A percentile compares a stretch with the other conserved stretches of the same genome.
phyloP scores from a whole-genome alignment of 2,113 vertebrate genomes.

The Rhodinocichla rosea region DNA sequence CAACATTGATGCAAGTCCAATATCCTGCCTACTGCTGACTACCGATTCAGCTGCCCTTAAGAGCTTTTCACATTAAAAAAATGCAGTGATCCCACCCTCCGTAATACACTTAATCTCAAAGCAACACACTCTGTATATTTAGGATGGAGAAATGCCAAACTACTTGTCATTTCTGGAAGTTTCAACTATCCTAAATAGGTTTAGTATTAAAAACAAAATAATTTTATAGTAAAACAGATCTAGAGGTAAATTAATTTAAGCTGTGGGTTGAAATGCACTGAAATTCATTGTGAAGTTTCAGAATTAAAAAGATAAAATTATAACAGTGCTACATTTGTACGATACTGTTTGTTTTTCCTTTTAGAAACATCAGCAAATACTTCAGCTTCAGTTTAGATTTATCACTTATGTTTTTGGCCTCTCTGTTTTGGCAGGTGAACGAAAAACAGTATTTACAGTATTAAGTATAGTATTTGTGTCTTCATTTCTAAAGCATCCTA shows the following conservation, averaged over 20 bases:
- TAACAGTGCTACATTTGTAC: not conserved
- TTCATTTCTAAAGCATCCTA: not conserved
- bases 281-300: not conserved
- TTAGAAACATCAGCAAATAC: not conserved
- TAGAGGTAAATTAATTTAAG: not conserved
- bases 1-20: not conserved
- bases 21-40: not conserved
- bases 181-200: not conserved
- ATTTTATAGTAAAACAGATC: not conserved
- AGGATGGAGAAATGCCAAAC: not conserved
- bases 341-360: not conserved
- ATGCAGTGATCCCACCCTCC: not conserved
- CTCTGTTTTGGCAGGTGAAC: not conserved
- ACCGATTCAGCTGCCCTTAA: not conserved
- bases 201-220: not conserved
- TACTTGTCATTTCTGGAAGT: not conserved
- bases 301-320: not conserved
- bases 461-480: not conserved
- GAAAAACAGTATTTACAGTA: not conserved
- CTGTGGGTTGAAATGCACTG: not conserved
- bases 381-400: not conserved
- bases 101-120: not conserved
- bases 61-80: not conserved
- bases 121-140: not conserved
- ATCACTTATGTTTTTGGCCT: not conserved